Evolutionary conservation across 2,797 vertebrate genomes (phyloP), one percentile per base, ranked within the genome.

Genomic region (Pteropus rufus): DNA sequence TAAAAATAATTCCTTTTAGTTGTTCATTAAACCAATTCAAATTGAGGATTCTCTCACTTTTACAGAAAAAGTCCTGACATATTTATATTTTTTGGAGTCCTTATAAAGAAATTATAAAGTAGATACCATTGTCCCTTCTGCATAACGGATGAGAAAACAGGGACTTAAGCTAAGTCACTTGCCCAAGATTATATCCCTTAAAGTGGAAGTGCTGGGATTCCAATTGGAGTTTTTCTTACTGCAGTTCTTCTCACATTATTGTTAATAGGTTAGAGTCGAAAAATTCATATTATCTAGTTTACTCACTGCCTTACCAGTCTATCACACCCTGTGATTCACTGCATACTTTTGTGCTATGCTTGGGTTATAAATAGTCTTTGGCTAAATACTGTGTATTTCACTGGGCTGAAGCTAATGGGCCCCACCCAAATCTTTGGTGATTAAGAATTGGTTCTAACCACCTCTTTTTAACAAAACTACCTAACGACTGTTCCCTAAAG

Each of bases 291-390:
- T 34, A 41, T 34, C 21, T 15, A 9, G 2, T 54, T 60, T 60
- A 67, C 29, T 16, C 58, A 18, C 16, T 2, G 12, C 15, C 26
- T 19, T 52, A 19, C 34, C 10, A 1, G 9, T 62, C 4, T 18
- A 16, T 83, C 46, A 44, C 24, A 49, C 23, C 54, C 80, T 62
- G 24, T 62, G 79, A 92, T 58, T 85, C 23, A 56, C 3, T 8
- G 18, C 4, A 23, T 7, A 52, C 39, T 9, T 76, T 11, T 65
- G 85, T 72, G 72, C 31, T 46, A 34, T 14, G 52, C 39, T 44
- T 83, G 73, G 19, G 10, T 77, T 89, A 92, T 83, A 93, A 95
- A 73, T 64, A 86, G 84, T 54, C 31, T 86, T 77, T 64, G 36
- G 41, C 58, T 56, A 73, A 92, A 92, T 70, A 65, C 36, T 58